A percentile compares a stretch with the other conserved stretches of the same genome.
phyloP scores from a whole-genome alignment of 2,113 vertebrate species.

The Raphicerus campestris region DNA sequence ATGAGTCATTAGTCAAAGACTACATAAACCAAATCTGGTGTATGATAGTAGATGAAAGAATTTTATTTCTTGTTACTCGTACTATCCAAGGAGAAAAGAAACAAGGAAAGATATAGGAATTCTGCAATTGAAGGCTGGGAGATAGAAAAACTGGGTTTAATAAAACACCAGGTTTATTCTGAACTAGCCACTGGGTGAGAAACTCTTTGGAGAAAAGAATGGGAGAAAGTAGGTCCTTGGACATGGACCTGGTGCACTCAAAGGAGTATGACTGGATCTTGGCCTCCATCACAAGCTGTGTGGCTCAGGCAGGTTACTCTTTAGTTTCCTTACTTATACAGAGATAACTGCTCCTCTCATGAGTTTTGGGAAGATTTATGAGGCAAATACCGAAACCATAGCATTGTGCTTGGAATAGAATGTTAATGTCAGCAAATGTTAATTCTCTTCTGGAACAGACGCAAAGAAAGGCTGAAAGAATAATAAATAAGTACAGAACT shows the following conservation, averaged over 20 bases:
- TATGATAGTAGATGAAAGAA: background rate
- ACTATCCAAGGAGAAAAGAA: background rate
- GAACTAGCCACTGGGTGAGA: background rate
- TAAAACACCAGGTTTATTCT: background rate
- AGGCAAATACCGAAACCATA: background rate
- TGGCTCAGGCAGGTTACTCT: background rate
- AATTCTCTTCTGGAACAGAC: background rate
- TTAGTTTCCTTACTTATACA: background rate
- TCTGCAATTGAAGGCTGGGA: background rate
- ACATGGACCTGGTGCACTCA: rapidly evolving
- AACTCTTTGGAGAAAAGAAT: background rate
- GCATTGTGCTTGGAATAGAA: background rate
- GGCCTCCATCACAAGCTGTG: background rate
- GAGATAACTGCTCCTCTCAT: background rate
- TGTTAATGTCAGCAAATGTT: background rate
- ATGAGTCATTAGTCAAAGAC: constrained; percentile 65
- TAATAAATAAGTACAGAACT: background rate
- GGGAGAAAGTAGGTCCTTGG: too few species aligned
- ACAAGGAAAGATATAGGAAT: background rate
- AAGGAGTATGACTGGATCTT: rapidly evolving
- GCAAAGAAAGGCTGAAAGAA: background rate
- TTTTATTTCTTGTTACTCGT: background rate
- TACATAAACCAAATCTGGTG: constrained; percentile 23
- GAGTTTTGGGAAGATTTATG: background rate
- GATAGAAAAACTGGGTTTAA: background rate